Conservation (phyloP, 1,140 invertebrate species). For the Leptopilina clavipes region DNA sequence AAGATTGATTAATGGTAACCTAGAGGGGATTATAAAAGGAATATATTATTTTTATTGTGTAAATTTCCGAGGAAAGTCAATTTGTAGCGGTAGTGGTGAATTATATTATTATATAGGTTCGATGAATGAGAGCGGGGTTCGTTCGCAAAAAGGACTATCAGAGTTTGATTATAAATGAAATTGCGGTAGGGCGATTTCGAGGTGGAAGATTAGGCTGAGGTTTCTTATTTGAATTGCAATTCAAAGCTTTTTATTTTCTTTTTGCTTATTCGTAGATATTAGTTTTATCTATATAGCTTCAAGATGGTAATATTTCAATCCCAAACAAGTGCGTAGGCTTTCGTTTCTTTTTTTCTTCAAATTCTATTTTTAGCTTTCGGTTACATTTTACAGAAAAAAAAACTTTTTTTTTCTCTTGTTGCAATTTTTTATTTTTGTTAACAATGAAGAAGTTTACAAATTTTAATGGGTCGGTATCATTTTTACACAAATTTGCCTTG, state of each 20-base stretch:
- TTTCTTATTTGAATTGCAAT: slow-evolving; percentile 67
- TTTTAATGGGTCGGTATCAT: too few relatives aligned
- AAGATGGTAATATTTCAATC: background rate
- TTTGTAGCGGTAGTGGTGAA: background rate
- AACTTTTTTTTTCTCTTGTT: too few relatives aligned
- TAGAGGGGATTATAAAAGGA: slow-evolving; percentile 26
- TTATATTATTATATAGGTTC: slow-evolving; percentile 40
- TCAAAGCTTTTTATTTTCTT: slow-evolving; percentile 49
- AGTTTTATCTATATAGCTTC: slow-evolving; percentile 4
- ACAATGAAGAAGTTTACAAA: too few relatives aligned
- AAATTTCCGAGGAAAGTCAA: slow-evolving; percentile 18
- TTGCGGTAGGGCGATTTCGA: slow-evolving; percentile 61
- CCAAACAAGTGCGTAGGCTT: background rate
- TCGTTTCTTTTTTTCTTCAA: background rate
- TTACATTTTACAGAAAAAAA: background rate
- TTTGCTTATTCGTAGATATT: slow-evolving; percentile 14
- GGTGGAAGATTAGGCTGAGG: slow-evolving; percentile 60
- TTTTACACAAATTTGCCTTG: too few relatives aligned
- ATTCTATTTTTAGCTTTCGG: background rate
- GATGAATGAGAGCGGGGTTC: slow-evolving; percentile 37
- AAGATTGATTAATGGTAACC: background rate
- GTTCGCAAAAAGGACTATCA: slow-evolving; percentile 38
- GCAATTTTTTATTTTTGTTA: too few relatives aligned
- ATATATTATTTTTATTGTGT: background rate
- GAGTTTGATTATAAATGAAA: slow-evolving; percentile 66